Evolutionary conservation across 2,888 invertebrate species (phyloP), one percentile per base, ranked within the genome.

Genomic region (Deroplatys truncata): DNA sequence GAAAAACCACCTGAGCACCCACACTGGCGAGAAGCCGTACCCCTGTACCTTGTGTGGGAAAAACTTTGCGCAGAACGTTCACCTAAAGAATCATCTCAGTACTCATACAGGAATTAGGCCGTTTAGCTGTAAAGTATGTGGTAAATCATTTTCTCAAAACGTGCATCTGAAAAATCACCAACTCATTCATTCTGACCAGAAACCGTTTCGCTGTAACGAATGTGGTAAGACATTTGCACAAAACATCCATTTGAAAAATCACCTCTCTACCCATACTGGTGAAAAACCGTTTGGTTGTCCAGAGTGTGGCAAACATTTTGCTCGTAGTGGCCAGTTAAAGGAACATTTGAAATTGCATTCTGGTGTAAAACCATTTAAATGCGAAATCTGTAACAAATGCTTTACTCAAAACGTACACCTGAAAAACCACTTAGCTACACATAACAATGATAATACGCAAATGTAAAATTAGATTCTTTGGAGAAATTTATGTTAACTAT

Each of bases 221-320:
- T 89, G 89, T 83, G 89, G 89, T 43, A 89, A 84, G 29, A 89
- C 86, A 56, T 89, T 89, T 89, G 89, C 89, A 13, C 87, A 87
- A 43, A 87, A 87, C 28, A 87, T 87, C 16, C 87, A 87, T 31
- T 35, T 87, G 2, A 87, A 87, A 87, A 87, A 87, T 28, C 87
- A 87, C 82, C 29, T 87, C 28, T 29, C 87, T 13, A 87, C 87
- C 7, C 87, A 87, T n/a, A 82, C 87, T 15, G 87, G 87, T 29
- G 87, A 87, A 20, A 87, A 56, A 43, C 87, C 87, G 28, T 87
- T 35, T 83, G 87, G 87, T 9, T 87, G 87, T 43, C 10, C 28
- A 8, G 82, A 87, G 43, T 87, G 87, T 87, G 87, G 87, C 28
- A 87, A 87, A n/a, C 87, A 87, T 83, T 87, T 87, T 28, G 82